Base-by-base conservation (phyloP, 2,113 vertebrate species). In the Rhodinocichla rosea region DNA sequence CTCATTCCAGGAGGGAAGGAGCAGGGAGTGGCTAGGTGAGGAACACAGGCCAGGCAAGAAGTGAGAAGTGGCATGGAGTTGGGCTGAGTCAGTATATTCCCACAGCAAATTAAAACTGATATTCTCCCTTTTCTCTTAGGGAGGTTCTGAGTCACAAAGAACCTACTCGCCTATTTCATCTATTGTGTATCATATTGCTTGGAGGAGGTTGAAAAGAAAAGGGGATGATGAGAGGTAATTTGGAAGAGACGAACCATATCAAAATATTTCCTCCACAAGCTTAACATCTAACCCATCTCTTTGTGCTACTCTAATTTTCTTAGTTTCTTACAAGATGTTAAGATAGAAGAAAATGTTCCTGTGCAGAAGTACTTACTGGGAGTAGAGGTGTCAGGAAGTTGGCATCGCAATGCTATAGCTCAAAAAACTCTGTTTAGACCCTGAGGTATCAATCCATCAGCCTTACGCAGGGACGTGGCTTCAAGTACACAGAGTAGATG, bases 121-220 rank as follows among this genome's bases (percentile, higher is more conserved):
- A 20, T 90, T 92, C 78, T 90, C 37, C n/a, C 15, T 81, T 92
- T 94, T 87, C 76, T 88, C 30, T 50, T 73, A 57, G 39, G 56
- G 40, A 93, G 80, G 21, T 83, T 96, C 94, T 97, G 95, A 96
- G 93, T 97, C 94, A 97, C 79, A 91, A 82, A 91, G 83, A 96
- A 75, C 86, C 80, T 97, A 96, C 94, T 93, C 65, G 4, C 87
- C 52, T 87, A 6, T 93, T 96, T 94, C 47, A 65, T 73, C 90
- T 96, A 92, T 94, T 96, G 92, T 96, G 76, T 94, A 96, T 93
- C 86, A 68, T 57, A 69, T 93, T 87, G 64, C 88, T 93, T 84
- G 86, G 83, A 94, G 93, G 93, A 95, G 94, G 88, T 50, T 78
- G 80, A 92, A 87, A 90, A 94, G 75, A 95, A 94, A 95, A 95